A percentile compares a stretch with the other conserved stretches of the same genome.
Conservation (phyloP, 2,113 vertebrate genomes). For the Lethenteron camtschaticum region DNA sequence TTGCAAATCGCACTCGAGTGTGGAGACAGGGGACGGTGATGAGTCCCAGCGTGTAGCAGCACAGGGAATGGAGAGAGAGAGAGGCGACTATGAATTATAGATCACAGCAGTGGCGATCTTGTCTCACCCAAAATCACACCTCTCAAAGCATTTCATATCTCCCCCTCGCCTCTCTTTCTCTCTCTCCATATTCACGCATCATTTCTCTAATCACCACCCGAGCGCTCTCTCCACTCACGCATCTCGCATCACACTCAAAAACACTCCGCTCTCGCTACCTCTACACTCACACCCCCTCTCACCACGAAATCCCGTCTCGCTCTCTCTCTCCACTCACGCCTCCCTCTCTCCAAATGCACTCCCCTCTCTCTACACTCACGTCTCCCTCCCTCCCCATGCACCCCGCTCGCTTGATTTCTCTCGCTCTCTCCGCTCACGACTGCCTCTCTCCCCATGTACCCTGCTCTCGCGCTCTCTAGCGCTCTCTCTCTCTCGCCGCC, state of each 20-base stretch:
- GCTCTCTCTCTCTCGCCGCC: background rate
- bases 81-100: too few species aligned
- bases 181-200: background rate
- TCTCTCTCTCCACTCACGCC: background rate
- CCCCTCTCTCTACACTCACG: background rate
- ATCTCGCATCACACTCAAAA: background rate
- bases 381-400: background rate
- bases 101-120: too few species aligned
- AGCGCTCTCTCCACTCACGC: background rate
- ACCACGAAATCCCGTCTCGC: background rate
- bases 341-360: background rate
- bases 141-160: background rate
- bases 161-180: background rate
- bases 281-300: too few species aligned
- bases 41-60: too few species aligned
- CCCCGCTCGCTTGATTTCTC: background rate
- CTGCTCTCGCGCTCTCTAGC: background rate
- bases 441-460: background rate
- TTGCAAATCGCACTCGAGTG: too few species aligned
- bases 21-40: too few species aligned
- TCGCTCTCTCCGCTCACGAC: background rate
- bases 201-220: background rate
- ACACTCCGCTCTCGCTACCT: too few species aligned
- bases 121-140: too few species aligned
- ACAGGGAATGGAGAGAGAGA: too few species aligned